Base-by-base conservation (phyloP, 2,797 vertebrate genomes). In the Acropternis orthonyx region DNA sequence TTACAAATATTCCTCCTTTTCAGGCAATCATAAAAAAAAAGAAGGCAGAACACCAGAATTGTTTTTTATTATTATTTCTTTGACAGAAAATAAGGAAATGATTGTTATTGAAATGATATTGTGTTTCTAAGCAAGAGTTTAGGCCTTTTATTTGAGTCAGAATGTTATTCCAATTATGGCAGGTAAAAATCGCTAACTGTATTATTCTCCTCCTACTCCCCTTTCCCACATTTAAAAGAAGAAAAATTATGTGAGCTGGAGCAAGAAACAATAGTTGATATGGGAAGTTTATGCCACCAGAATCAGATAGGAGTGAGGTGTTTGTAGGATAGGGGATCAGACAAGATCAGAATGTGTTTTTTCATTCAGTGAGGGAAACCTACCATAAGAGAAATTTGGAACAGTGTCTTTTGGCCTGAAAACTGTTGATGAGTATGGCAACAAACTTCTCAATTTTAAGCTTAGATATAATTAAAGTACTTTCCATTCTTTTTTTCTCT, bases 231-330 rank as follows among this genome's bases (percentile, higher is more conserved):
- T 4, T 52, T 34, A 9, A 22, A 22, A 32, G 9, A 62, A 12
- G 9, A 58, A 72, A 92, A 72, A 26, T 54, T 37, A 27, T 12
- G 21, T 54, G 4, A 87, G 4, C 4, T 71, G 22, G 23, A 52
- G 10, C 3, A 66, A 69, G 39, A 81, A 71, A 75, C 26, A 19
- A 2, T 12, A 51, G 4, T 44, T 73, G 8, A 27, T 36, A 9
- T 24, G 8, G 58, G 5, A 74, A 2, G 5, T 52, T 82, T 55
- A 21, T 49, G 17, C 12, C 18, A 44, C 32, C 5, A 23, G 15
- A 56, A 34, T 26, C 26, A 54, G 26, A 1, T 30, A 5, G 2
- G 2, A 1, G 0, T 12, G 10, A 66, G 20, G 2, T 63, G 51
- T 46, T 79, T 90, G 36, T 12, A 62, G 2, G 15, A 58, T 2